Base-by-base conservation (phyloP, 2,888 invertebrate genomes). In the Onchidella celtica region DNA sequence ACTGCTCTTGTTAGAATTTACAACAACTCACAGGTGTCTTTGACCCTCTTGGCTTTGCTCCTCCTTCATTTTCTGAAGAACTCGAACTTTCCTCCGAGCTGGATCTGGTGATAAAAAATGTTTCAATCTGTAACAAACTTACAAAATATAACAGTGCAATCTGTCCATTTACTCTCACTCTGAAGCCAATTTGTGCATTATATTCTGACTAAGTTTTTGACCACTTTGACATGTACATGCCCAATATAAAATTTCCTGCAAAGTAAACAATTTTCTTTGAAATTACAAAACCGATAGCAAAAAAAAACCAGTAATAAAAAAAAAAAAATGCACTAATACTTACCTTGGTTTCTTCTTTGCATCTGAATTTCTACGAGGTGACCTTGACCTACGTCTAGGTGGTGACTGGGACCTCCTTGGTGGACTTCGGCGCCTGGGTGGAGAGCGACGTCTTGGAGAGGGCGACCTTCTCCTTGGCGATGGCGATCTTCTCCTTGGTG, bases 341-440 rank as follows among this genome's bases (percentile, higher is more conserved):
- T 1, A 79, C 79, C 70, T 70, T 14, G 40, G 34, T 61, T 75
- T 75, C 57, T 75, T 81, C 57, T 75, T 81, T 2, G n/a, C 32
- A 55, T 65, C 83, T 79, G n/a, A 83, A 82, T 81, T 84, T 68
- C 84, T 83, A 3, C 83, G 70, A 21, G 83, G 65, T 32, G 85
- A 83, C 69, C 83, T 82, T 24, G 82, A 83, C 69, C 84, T 76
- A 32, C 81, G 82, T 34, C 80, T 74, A 9, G 82, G 83, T n/a
- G 87, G 85, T 17, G 86, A 84, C 17, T 83, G 73, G 40, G 85
- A 70, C 36, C 86, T 77, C 29, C 82, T 78, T 24, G 87, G 81
- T 36, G 90, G 88, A 40, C 82, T 85, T 36, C 88, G 81, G 0
- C 88, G 84, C 40, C 88, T 86, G 14, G 86, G 87, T 36, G 88